Evolutionary conservation across 1,140 invertebrate species (phyloP).

Genomic region (Drosophila punjabiensis): DNA sequence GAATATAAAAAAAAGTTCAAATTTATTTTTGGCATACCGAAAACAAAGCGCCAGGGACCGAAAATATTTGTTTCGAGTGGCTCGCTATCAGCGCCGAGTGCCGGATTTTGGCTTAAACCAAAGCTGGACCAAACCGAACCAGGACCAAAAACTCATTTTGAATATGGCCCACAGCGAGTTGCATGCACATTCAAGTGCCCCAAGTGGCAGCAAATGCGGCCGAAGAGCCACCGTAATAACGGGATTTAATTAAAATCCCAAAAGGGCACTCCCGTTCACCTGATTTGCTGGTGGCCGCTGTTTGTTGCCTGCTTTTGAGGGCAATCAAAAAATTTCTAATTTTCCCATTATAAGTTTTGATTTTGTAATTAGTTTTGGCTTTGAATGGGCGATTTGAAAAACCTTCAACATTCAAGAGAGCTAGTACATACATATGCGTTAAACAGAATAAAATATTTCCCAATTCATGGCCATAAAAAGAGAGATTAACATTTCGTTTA

Average conservation of each 20-base stretch:
- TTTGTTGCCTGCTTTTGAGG: conserved; percentile 43
- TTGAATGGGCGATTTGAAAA: conserved; percentile 27
- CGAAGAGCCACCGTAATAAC: conserved; percentile 46
- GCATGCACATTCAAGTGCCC: conserved; percentile 42
- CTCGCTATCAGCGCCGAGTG: conserved; percentile 32
- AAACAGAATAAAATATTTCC: conserved; percentile 9
- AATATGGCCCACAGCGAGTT: conserved; percentile 44
- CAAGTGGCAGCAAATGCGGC: conserved; percentile 46
- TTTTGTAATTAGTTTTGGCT: conserved; percentile 77
- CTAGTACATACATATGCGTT: conserved; percentile 12
- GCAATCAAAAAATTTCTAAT: conserved; percentile 70
- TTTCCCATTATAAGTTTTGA: conserved; percentile 72
- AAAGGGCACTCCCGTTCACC: conserved; percentile 63
- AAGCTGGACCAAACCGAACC: conserved; percentile 24
- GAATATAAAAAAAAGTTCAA: conserved; percentile 52
- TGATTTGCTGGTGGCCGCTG: conserved; percentile 35
- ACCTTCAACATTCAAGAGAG: conserved; percentile 16
- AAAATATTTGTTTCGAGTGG: conserved; percentile 57
- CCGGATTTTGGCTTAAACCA: conserved; percentile 48
- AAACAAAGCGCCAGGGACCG: conserved; percentile 3
- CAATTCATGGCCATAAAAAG: conserved; percentile 41
- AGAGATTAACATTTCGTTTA: conserved; percentile 58
- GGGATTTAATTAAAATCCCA: conserved; percentile 77
- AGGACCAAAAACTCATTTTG: conserved; percentile 73
- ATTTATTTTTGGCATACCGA: conserved; percentile 61